Percentiles rank a stretch among this genome's conserved stretches.
Evolutionary conservation across 64 coral and sea anemone species (phyloP).

Genomic region (Pocillopora damicornis): DNA sequence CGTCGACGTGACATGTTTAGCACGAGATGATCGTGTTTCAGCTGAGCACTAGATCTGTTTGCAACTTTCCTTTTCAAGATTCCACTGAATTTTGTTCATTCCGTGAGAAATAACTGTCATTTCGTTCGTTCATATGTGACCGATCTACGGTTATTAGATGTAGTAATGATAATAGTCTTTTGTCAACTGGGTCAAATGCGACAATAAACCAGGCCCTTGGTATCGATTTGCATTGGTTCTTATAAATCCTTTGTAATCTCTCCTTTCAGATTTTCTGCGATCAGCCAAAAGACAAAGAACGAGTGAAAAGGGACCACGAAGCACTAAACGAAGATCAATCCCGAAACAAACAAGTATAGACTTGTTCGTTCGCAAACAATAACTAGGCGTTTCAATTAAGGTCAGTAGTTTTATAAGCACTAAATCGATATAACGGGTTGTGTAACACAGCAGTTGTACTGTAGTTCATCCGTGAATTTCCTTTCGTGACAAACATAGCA

Average conservation of each 20-base stretch:
- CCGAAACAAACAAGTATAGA: slow-evolving; percentile 37
- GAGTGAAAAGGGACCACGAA: background rate
- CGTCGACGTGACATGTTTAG: background rate
- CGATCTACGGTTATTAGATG: background rate
- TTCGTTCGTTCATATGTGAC: background rate
- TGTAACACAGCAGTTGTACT: background rate
- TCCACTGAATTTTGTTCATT: background rate
- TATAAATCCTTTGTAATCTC: background rate
- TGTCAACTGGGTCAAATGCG: slow-evolving; percentile 2
- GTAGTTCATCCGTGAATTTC: background rate
- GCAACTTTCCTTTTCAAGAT: background rate
- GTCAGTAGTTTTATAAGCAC: background rate
- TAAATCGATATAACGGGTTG: background rate
- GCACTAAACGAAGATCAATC: background rate
- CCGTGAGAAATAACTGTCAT: background rate
- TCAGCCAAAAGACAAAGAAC: slow-evolving; percentile 16
- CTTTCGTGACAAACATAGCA: background rate
- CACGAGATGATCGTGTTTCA: slow-evolving; percentile 17
- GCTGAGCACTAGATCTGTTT: background rate
- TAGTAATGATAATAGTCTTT: background rate
- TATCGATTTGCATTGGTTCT: background rate
- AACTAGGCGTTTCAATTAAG: background rate
- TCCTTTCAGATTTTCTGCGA: slow-evolving; percentile 44
- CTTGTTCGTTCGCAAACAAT: slow-evolving; percentile 38
- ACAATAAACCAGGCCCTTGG: background rate